Evolutionary conservation across 2,888 invertebrate species (phyloP).

Genomic region (Adineta ricciae): DNA sequence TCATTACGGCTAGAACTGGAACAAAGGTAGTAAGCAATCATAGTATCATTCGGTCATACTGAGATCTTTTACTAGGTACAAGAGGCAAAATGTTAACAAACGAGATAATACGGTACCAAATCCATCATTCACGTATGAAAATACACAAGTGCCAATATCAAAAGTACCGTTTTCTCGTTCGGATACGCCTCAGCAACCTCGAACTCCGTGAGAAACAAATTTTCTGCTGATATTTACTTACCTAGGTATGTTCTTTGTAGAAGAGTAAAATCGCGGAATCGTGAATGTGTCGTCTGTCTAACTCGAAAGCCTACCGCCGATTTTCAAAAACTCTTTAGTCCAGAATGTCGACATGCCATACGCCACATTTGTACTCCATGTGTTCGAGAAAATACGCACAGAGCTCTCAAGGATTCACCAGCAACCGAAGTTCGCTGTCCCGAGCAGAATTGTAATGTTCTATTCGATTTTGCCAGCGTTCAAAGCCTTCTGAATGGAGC

Average conservation of each 20-base stretch:
- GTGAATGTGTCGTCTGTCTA: background rate
- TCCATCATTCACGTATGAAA: too few species aligned
- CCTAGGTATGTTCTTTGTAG: background rate
- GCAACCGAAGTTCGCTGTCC: background rate
- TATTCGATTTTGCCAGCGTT: background rate
- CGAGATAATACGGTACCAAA: too few species aligned
- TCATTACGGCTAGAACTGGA: background rate
- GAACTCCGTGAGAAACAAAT: background rate
- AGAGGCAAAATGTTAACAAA: background rate
- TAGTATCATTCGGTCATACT: background rate
- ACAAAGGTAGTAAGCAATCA: background rate
- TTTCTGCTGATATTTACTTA: background rate
- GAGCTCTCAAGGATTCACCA: accelerated
- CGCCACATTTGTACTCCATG: background rate
- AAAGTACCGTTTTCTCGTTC: too few species aligned
- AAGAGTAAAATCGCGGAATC: background rate
- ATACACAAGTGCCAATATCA: too few species aligned
- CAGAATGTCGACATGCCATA: background rate
- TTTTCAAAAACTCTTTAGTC: background rate
- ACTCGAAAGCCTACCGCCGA: background rate
- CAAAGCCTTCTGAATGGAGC: background rate
- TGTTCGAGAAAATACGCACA: background rate
- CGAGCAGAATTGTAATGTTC: background rate
- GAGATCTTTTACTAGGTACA: background rate
- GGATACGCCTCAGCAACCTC: background rate